These are phyloP conservation scores for Hyles euphorbiae DNA, from an alignment of 1,140 invertebrate species.

Conservation along the genomic window DNA sequence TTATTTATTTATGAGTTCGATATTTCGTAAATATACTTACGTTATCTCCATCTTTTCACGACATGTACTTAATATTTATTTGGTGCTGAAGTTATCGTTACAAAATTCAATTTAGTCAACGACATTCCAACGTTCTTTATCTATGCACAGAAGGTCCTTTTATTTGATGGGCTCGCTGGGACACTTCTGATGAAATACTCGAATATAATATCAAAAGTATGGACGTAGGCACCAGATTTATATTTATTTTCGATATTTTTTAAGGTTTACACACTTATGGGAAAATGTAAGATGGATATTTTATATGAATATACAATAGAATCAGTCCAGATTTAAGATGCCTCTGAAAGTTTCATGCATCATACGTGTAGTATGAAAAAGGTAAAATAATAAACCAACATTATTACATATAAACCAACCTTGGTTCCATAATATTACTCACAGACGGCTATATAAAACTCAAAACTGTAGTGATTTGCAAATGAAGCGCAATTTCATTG, in stretches of 20 bases:
- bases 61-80: slow-evolving; percentile 43
- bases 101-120: slow-evolving; percentile 68
- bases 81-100: slow-evolving; percentile 45
- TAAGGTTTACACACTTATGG: no score
- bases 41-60: slow-evolving; percentile 21
- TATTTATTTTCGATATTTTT: no score
- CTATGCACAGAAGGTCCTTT: slow-evolving; percentile 71
- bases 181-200: slow-evolving; percentile 52
- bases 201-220: slow-evolving; percentile 40
- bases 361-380: background rate
- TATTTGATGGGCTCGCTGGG: slow-evolving; percentile 67
- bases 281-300: no score
- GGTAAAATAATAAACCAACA: no score
- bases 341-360: no score
- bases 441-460: no score
- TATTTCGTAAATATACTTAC: slow-evolving; percentile 4
- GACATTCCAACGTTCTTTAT: slow-evolving; percentile 68
- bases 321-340: no score
- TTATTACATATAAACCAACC: no score
- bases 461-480: no score
- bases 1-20: background rate
- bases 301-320: no score
- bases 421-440: no score
- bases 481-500: no score
- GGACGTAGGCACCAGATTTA: slow-evolving; percentile 26